Percentiles rank a stretch among this genome's conserved stretches.
phyloP scores from a whole-genome alignment of 2,797 vertebrate species.

The Parauchenoglanis ngamensis region DNA sequence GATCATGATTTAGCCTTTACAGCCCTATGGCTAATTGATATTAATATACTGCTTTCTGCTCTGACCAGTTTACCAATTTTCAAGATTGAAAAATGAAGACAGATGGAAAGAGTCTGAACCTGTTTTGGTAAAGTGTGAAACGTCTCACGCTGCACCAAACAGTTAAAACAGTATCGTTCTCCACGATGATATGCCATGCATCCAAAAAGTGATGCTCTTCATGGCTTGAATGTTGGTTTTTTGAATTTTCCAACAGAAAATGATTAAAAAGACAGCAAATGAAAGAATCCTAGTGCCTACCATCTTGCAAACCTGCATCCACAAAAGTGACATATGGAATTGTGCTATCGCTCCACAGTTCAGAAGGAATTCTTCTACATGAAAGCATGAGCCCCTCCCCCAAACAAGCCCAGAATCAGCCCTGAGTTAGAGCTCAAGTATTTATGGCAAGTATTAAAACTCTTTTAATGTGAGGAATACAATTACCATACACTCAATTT shows the following conservation, averaged over 20 bases:
- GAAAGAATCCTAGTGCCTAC: background rate
- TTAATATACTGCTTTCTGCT: background rate
- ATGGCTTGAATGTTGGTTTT: background rate
- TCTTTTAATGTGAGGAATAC: background rate
- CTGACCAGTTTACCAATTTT: background rate
- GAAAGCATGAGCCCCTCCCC: background rate
- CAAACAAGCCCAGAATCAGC: background rate
- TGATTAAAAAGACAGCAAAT: background rate
- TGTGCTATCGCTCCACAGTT: background rate
- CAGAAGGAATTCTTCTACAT: background rate
- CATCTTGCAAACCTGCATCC: background rate
- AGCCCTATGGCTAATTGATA: background rate
- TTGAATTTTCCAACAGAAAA: too few species aligned
- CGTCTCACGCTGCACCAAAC: background rate
- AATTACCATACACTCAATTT: background rate
- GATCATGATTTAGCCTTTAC: background rate
- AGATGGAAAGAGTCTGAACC: background rate
- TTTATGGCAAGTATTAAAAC: background rate
- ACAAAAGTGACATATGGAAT: background rate
- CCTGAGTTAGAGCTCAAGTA: background rate
- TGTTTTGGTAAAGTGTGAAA: background rate
- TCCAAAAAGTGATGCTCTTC: background rate
- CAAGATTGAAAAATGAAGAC: background rate
- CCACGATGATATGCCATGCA: background rate
- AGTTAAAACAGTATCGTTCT: background rate